Evolutionary conservation across 2,888 invertebrate species (phyloP).

Genomic region (Parelbella ahira): DNA sequence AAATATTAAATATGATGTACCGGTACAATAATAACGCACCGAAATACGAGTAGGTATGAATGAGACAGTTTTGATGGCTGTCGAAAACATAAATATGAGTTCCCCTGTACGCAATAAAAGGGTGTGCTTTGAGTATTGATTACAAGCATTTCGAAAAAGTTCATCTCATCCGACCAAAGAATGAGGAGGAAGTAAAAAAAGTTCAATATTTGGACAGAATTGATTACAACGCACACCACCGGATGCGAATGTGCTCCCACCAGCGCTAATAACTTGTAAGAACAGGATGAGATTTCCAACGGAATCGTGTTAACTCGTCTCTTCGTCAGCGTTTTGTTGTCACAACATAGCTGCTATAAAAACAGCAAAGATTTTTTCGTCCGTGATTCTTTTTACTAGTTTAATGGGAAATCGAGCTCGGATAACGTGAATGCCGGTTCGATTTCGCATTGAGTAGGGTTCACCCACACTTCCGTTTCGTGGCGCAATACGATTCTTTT

Average conservation of each 20-base stretch:
- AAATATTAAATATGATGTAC: no score
- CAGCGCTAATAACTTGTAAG: slow-evolving; percentile 57
- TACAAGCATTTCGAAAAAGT: slow-evolving; percentile 51
- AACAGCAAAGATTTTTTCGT: slow-evolving; percentile 36
- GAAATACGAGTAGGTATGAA: slow-evolving; percentile 3
- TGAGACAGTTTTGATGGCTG: slow-evolving; percentile 1
- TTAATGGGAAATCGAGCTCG: slow-evolving; percentile 62
- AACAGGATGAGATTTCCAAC: slow-evolving; percentile 74
- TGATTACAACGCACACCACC: slow-evolving; percentile 62
- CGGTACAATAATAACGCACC: not conserved
- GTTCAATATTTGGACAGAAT: slow-evolving; percentile 78
- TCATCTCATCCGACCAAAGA: slow-evolving; percentile 58
- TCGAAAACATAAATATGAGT: slow-evolving; percentile 27
- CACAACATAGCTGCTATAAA: slow-evolving; percentile 53
- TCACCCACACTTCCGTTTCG: slow-evolving; percentile 47
- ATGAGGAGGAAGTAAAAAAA: slow-evolving; percentile 71
- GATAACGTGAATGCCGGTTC: slow-evolving; percentile 41
- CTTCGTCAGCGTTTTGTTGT: slow-evolving; percentile 61
- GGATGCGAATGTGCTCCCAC: slow-evolving; percentile 63
- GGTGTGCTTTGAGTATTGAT: slow-evolving; percentile 56
- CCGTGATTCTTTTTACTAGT: slow-evolving; percentile 32
- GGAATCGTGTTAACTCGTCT: slow-evolving; percentile 66
- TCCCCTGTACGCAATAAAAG: slow-evolving; percentile 39
- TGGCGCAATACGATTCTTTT: slow-evolving; percentile 30
- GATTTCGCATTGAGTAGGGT: slow-evolving; percentile 49